Evolutionary conservation across 1,140 invertebrate species (phyloP).

Genomic region (Tribolium madens): DNA sequence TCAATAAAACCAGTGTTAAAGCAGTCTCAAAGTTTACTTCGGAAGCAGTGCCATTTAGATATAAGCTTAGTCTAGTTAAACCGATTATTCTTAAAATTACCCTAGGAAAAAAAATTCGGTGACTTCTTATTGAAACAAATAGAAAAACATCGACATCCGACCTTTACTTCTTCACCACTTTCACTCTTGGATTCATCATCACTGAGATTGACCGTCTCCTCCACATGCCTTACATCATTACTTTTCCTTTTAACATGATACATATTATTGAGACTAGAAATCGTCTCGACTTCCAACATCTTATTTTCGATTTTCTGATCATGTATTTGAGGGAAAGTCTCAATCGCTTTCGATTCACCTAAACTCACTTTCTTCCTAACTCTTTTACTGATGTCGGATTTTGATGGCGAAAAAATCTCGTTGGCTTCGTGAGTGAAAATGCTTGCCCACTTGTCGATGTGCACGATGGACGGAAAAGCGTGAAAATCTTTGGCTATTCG

Average conservation of each 20-base stretch:
- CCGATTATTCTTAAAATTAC: constrained; percentile 11
- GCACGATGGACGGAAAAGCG: constrained; percentile 3
- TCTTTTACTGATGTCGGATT: background rate
- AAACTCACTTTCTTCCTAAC: background rate
- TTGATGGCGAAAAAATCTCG: background rate
- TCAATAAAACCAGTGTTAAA: too few species aligned
- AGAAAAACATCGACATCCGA: background rate
- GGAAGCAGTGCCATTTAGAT: too few species aligned
- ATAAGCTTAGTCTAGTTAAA: constrained; percentile 14
- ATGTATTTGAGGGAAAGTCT: background rate
- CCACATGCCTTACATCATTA: background rate
- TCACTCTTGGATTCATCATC: background rate
- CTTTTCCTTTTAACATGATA: background rate
- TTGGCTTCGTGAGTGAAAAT: background rate
- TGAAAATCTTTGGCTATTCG: background rate
- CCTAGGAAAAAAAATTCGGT: constrained; percentile 14
- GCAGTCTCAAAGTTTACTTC: too few species aligned
- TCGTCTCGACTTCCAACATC: background rate
- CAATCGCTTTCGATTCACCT: background rate
- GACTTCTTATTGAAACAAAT: constrained; percentile 8
- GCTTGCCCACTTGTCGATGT: background rate
- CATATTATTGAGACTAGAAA: constrained; percentile 19
- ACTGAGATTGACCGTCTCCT: background rate
- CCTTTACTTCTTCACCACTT: constrained; percentile 1
- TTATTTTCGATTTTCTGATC: background rate